A percentile compares a stretch with the other conserved stretches of the same genome.
These are phyloP conservation scores for Notamacropus eugenii DNA, from an alignment of 2,797 vertebrate genomes.

Conservation along the genomic window DNA sequence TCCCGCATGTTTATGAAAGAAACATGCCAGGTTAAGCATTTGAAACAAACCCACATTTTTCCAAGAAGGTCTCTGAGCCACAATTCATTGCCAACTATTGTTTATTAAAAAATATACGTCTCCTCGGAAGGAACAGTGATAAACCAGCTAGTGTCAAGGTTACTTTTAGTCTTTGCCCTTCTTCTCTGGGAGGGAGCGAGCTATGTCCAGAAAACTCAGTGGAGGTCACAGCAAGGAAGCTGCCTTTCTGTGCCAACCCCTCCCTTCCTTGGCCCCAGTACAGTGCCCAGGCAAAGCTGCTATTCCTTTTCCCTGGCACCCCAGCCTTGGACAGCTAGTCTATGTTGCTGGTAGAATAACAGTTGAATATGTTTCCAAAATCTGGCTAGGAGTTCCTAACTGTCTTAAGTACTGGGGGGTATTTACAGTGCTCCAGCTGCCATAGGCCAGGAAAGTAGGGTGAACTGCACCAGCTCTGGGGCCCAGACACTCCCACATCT, in stretches of 20 bases:
- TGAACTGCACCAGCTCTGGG: neutral
- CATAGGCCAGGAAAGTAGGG: conserved; percentile 2
- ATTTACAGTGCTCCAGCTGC: conserved; percentile 33
- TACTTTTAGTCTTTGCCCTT: conserved; percentile 81
- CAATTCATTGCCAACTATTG: conserved; percentile 86
- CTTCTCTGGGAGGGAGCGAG: conserved; percentile 76
- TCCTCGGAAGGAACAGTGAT: conserved; percentile 89
- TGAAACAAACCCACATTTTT: neutral
- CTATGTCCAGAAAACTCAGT: conserved; percentile 16
- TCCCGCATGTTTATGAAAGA: neutral
- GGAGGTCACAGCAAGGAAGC: conserved; percentile 34
- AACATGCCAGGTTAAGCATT: conserved; percentile 20
- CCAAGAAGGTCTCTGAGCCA: conserved; percentile 82
- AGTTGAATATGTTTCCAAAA: conserved; percentile 41
- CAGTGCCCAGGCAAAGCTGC: conserved; percentile 72
- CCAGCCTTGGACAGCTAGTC: conserved; percentile 39
- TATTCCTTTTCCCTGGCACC: conserved; percentile 63
- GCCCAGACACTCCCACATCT: conserved; percentile 45
- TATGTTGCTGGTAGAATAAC: conserved; percentile 61
- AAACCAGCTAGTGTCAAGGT: conserved; percentile 83
- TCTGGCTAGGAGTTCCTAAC: conserved; percentile 63
- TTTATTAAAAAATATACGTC: conserved; percentile 92
- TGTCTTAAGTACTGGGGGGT: conserved; percentile 29
- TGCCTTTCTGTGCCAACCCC: conserved; percentile 8
- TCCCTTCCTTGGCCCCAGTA: conserved; percentile 59